Base-by-base conservation (phyloP, 2,888 invertebrate species). In the Diabrotica balteata region DNA sequence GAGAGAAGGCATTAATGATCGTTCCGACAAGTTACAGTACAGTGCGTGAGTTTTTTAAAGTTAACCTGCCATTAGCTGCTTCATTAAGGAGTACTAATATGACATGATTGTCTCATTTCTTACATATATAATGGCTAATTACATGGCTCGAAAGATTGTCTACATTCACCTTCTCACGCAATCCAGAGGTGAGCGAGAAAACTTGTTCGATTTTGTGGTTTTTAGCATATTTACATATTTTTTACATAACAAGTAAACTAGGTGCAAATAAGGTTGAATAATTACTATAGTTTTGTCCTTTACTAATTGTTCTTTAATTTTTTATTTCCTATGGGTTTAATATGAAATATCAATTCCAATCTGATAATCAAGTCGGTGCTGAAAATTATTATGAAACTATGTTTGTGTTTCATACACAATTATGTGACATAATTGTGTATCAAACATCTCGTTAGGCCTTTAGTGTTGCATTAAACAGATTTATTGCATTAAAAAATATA, bases 1-100 rank as follows among this genome's bases (percentile, higher is more conserved):
- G 46, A 44, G 53, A 63, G 53, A 59, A 67, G 32, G 49, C 57
- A 68, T 69, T 74, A 76, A 75, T 75, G 75, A 75, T 74, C 68
- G 68, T 68, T 62, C 72, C 69, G 73, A 69, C 69, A 69, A 75
- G 75, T 75, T 68, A 75, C 76, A 74, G 73, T 69, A 73, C 58
- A 44, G 66, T 72, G 73, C 71, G 73, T 71, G 73, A 68, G 71
- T 71, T 64, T 59, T 32, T 50, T 58, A 51, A 64, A 42, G 22
- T 44, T 71, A 75, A 77, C 75, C 78, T 76, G 76, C 80, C 79
- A 81, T 80, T 82, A 82, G 79, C 78, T 81, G 81, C 80, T 82
- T 82, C 82, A 83, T 83, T 83, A 83, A 80, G 78, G 76, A 75
- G 77, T 76, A 75, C 82, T 82, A 83, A 83, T 83, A 83, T 81